A percentile compares a stretch with the other conserved stretches of the same genome.
Evolutionary conservation across 2,113 vertebrate genomes (phyloP).

Genomic region (Podocnemis expansa): DNA sequence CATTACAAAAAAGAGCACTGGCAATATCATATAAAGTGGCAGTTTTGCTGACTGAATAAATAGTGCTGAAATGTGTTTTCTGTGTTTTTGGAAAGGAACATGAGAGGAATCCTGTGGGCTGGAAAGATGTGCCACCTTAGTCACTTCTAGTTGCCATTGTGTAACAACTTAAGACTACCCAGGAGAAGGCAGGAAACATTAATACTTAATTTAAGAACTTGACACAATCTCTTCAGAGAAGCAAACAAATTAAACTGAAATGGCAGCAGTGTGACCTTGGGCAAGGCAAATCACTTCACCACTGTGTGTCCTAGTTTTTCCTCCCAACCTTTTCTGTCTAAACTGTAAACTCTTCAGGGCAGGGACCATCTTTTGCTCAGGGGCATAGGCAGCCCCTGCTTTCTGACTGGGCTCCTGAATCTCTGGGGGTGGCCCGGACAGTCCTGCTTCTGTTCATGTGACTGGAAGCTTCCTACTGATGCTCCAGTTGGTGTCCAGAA

Average conservation of each 20-base stretch:
- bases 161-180: constrained; percentile 36
- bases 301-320: background rate
- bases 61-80: background rate
- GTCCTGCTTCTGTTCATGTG: too few species aligned
- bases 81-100: background rate
- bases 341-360: background rate
- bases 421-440: too few species aligned
- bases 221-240: constrained; percentile 48
- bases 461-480: too few species aligned
- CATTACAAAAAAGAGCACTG: accelerated
- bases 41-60: constrained; percentile 5
- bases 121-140: background rate
- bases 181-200: background rate
- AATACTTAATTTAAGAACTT: constrained; percentile 27
- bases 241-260: constrained; percentile 54
- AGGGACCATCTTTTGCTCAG: accelerated
- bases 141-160: background rate
- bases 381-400: too few species aligned
- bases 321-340: background rate
- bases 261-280: constrained; percentile 22
- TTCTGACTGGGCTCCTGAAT: too few species aligned
- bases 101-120: background rate
- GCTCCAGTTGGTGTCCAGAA: too few species aligned
- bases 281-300: background rate
- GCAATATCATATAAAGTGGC: accelerated